Evolutionary conservation across 2,888 invertebrate genomes (phyloP).

Genomic region (Tortrix viridana): DNA sequence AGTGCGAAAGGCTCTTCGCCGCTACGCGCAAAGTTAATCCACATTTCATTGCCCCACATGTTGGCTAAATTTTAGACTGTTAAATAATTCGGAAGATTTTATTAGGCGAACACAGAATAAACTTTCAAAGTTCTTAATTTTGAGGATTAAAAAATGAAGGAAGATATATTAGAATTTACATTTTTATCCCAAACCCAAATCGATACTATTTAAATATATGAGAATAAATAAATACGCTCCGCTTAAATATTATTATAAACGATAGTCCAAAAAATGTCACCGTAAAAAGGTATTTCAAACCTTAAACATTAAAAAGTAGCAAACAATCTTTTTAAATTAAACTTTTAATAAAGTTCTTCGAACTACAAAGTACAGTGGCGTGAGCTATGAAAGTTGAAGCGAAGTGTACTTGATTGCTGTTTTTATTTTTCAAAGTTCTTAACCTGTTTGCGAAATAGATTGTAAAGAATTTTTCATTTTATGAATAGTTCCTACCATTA

Average conservation of each 20-base stretch:
- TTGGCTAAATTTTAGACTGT: conserved; percentile 44
- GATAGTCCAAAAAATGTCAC: background rate
- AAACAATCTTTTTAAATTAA: conserved; percentile 37
- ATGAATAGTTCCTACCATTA: background rate
- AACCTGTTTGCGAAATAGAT: conserved; percentile 30
- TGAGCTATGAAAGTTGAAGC: conserved; percentile 35
- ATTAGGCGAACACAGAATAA: conserved; percentile 35
- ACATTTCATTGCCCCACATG: conserved; percentile 64
- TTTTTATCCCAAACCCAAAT: too few species aligned
- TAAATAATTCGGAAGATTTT: conserved; percentile 50
- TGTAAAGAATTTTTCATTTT: conserved; percentile 29
- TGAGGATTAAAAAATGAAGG: background rate
- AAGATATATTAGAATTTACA: background rate
- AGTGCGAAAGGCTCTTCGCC: conserved; percentile 57
- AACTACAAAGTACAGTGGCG: conserved; percentile 30
- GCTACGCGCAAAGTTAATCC: conserved; percentile 57
- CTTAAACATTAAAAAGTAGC: conserved; percentile 21
- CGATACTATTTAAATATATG: too few species aligned
- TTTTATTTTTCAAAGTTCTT: conserved; percentile 35
- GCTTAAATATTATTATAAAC: too few species aligned
- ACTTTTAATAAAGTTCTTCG: conserved; percentile 34
- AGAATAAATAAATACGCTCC: too few species aligned
- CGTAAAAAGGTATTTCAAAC: conserved; percentile 23
- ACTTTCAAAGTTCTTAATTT: background rate
- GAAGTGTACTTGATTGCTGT: conserved; percentile 36